Conservation (phyloP, 2,888 invertebrate species). For the Chirona hameri region DNA sequence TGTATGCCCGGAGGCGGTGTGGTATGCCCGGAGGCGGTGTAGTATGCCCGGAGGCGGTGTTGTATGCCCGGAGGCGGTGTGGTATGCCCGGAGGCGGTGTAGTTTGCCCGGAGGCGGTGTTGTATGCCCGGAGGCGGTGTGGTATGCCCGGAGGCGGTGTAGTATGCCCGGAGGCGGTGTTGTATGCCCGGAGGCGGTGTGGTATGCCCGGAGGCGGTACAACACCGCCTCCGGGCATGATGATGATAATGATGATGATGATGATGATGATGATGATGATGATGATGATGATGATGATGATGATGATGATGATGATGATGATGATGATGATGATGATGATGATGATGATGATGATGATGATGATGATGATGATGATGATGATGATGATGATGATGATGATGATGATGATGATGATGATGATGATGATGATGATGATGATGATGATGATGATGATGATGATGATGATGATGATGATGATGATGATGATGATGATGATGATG, state of each 20-base stretch:
- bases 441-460: constrained; percentile 38
- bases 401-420: constrained; percentile 22
- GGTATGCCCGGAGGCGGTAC: too few species aligned
- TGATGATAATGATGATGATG: too few species aligned
- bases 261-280: constrained; percentile 22
- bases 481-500: constrained; percentile 39
- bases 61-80: too few species aligned
- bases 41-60: too few species aligned
- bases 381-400: constrained; percentile 22
- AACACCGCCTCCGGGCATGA: neutral
- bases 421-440: constrained; percentile 31
- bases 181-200: too few species aligned
- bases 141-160: too few species aligned
- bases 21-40: too few species aligned
- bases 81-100: too few species aligned
- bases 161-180: too few species aligned
- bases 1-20: too few species aligned
- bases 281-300: constrained; percentile 22
- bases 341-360: constrained; percentile 22
- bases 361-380: constrained; percentile 22
- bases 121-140: too few species aligned
- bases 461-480: constrained; percentile 38
- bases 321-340: constrained; percentile 22
- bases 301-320: constrained; percentile 22
- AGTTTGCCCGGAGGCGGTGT: too few species aligned